A percentile compares a stretch with the other conserved stretches of the same genome.
phyloP scores from a whole-genome alignment of 2,888 invertebrate genomes.

The Stenurella melanura region DNA sequence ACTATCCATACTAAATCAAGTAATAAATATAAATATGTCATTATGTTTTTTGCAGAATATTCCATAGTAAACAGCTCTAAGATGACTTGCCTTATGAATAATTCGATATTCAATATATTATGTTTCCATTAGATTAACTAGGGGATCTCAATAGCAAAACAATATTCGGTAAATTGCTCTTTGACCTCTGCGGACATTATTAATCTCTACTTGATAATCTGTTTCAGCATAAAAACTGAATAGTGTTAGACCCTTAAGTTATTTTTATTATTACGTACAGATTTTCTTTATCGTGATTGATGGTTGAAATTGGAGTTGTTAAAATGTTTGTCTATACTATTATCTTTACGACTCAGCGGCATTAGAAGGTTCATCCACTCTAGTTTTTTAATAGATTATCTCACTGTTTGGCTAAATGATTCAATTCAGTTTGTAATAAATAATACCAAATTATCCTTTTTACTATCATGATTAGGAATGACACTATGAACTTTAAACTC shows the following conservation, averaged over 20 bases:
- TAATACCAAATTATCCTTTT: no score
- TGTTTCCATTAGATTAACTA: slow-evolving; percentile 25
- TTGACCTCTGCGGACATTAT: slow-evolving; percentile 7
- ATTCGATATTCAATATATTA: slow-evolving; percentile 15
- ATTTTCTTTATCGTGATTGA: slow-evolving; percentile 1
- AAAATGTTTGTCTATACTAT: no score
- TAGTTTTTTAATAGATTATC: no score
- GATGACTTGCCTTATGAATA: slow-evolving; percentile 9
- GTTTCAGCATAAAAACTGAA: neutral
- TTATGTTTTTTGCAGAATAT: slow-evolving; percentile 14
- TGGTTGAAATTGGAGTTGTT: neutral
- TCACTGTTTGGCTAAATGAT: no score
- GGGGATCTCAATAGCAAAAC: slow-evolving; percentile 22
- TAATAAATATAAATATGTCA: no score
- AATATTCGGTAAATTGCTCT: slow-evolving; percentile 24
- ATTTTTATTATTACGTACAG: slow-evolving; percentile 2
- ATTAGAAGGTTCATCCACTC: no score
- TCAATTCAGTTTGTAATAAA: no score
- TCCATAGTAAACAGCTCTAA: neutral
- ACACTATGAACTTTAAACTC: no score
- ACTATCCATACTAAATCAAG: no score
- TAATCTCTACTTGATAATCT: slow-evolving; percentile 15
- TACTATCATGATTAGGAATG: no score
- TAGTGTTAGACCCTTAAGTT: neutral
- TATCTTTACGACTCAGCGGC: no score